Conservation (phyloP, 2,888 invertebrate species). For the Lasioglossum malachurum region DNA sequence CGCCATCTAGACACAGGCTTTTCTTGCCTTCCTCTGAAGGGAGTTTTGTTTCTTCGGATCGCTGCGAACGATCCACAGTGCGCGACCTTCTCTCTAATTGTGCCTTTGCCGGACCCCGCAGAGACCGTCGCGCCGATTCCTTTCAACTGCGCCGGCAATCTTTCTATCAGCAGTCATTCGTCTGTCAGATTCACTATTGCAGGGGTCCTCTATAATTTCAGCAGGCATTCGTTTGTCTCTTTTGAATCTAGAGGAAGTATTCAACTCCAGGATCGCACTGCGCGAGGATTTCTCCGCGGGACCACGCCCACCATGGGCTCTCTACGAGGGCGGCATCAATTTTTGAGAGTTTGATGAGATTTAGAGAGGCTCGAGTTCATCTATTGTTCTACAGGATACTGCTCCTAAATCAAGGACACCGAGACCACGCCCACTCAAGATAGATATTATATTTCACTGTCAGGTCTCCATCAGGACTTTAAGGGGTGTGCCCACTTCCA, state of each 20-base stretch:
- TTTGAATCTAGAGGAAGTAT: not conserved
- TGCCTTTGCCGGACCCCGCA: not conserved
- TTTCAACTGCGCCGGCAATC: not conserved
- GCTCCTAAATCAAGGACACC: too few relatives aligned
- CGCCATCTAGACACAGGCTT: not conserved
- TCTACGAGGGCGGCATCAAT: not conserved
- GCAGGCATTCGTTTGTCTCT: not conserved
- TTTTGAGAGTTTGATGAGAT: not conserved
- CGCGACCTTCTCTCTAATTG: not conserved
- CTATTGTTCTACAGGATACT: not conserved
- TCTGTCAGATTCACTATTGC: not conserved
- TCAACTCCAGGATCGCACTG: not conserved
- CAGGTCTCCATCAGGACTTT: too few relatives aligned
- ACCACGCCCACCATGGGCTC: not conserved
- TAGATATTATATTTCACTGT: too few relatives aligned
- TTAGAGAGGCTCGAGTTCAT: not conserved
- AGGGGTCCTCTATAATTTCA: not conserved
- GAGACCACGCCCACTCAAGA: too few relatives aligned
- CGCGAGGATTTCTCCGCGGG: not conserved
- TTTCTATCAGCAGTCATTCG: not conserved
- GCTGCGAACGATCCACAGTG: not conserved
- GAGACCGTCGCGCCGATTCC: not conserved
- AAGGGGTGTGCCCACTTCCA: too few relatives aligned
- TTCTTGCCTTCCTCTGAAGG: not conserved
- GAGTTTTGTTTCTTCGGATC: not conserved